Conservation (phyloP, 2,888 invertebrate genomes). For the Andrena bicolor region DNA sequence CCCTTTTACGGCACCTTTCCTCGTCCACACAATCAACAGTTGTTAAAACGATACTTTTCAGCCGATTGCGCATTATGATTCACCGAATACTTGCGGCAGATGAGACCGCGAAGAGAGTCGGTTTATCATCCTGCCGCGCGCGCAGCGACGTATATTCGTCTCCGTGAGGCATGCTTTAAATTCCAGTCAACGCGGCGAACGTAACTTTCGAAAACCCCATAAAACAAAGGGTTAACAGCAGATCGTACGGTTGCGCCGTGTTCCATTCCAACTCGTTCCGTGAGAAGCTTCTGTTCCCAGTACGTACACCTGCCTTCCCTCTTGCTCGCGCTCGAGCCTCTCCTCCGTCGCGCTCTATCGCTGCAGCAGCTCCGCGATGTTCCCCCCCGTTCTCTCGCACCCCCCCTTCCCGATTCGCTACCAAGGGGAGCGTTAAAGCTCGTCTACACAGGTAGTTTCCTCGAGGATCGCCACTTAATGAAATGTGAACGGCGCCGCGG, state of each 20-base stretch:
- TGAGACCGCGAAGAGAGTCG: not conserved
- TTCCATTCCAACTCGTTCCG: slow-evolving; percentile 61
- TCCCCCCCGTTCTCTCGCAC: not conserved
- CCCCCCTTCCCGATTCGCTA: slow-evolving; percentile 6
- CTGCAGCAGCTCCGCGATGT: not conserved
- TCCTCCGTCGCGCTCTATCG: slow-evolving; percentile 14
- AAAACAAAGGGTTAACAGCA: slow-evolving; percentile 52
- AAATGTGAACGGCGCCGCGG: slow-evolving; percentile 67
- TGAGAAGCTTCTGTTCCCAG: slow-evolving; percentile 63
- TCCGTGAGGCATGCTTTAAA: slow-evolving; percentile 27
- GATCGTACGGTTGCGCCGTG: slow-evolving; percentile 42
- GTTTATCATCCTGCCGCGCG: slow-evolving; percentile 2
- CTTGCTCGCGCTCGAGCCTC: slow-evolving; percentile 19
- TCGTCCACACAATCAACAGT: too few species aligned
- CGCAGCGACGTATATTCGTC: not conserved
- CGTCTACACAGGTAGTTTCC: slow-evolving; percentile 55
- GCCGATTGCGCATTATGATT: too few species aligned
- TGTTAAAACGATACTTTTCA: too few species aligned
- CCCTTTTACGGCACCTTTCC: too few species aligned
- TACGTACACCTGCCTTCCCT: slow-evolving; percentile 36
- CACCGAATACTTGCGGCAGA: too few species aligned
- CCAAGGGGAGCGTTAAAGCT: slow-evolving; percentile 47
- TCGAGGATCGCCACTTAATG: slow-evolving; percentile 63
- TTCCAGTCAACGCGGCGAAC: slow-evolving; percentile 24
- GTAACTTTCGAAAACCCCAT: slow-evolving; percentile 52